Conservation (phyloP, 2,113 vertebrate genomes). For the Megaleporinus macrocephalus region DNA sequence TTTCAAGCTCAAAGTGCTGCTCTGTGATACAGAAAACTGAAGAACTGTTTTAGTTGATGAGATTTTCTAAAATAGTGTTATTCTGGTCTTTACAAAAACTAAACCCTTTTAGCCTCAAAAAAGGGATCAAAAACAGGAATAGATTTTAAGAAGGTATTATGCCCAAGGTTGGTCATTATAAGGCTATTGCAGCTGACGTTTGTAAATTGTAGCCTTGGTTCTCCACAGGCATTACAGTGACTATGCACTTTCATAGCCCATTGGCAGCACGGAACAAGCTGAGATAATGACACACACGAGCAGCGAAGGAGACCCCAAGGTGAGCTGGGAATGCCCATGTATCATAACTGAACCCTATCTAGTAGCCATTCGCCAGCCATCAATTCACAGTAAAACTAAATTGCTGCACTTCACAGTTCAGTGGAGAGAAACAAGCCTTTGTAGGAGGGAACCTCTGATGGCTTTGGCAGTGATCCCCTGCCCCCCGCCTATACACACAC, state of each 20-base stretch:
- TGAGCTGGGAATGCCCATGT: constrained; percentile 63
- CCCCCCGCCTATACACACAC: constrained; percentile 10
- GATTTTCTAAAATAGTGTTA: not conserved
- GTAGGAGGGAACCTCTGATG: constrained; percentile 41
- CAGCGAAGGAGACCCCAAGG: constrained; percentile 65
- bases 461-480: constrained; percentile 40
- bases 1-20: not conserved
- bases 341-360: constrained; percentile 60
- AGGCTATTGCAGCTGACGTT: constrained; percentile 28
- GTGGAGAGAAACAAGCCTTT: constrained; percentile 60
- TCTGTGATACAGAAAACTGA: not conserved
- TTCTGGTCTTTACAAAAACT: not conserved
- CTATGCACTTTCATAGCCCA: constrained; percentile 51
- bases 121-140: not conserved
- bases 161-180: constrained; percentile 30
- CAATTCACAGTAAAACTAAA: constrained; percentile 61
- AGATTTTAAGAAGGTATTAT: not conserved
- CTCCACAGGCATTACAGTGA: constrained; percentile 37
- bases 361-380: constrained; percentile 59
- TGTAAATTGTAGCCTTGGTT: constrained; percentile 28
- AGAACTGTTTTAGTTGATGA: constrained; percentile 11
- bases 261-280: constrained; percentile 42
- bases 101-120: not conserved
- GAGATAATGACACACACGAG: constrained; percentile 51
- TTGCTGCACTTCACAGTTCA: constrained; percentile 71